phyloP scores from a whole-genome alignment of 2,888 invertebrate genomes.

The Drosophila emarginata region DNA sequence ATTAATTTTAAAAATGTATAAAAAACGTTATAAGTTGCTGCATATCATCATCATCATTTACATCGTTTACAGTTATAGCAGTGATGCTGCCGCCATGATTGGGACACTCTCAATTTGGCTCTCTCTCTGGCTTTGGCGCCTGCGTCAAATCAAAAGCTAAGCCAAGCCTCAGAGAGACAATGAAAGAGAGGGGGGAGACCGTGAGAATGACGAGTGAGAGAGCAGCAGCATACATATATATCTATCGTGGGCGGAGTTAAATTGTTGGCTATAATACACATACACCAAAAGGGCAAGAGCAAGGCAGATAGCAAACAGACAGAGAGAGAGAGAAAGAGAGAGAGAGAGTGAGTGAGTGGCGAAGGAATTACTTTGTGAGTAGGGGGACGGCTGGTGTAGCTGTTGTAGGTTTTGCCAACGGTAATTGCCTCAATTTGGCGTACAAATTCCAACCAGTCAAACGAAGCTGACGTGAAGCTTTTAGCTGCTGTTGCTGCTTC shows the following conservation, averaged over 20 bases:
- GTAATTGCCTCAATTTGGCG: conserved; percentile 76
- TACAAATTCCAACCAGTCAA: conserved; percentile 49
- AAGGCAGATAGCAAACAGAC: conserved; percentile 2
- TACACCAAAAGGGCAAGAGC: background rate
- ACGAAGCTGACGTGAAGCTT: conserved; percentile 9
- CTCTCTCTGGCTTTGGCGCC: conserved; percentile 39
- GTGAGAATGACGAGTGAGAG: conserved; percentile 46
- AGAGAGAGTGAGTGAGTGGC: conserved; percentile 36
- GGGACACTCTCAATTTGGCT: conserved; percentile 20
- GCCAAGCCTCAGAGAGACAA: conserved; percentile 21
- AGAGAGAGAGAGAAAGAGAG: conserved; percentile 23
- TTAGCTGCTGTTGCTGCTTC: conserved; percentile 34
- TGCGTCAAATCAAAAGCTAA: conserved; percentile 42
- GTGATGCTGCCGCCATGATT: conserved; percentile 20
- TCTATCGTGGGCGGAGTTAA: conserved; percentile 17
- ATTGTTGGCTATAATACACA: background rate
- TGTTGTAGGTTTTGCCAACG: conserved; percentile 19
- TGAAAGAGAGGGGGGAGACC: conserved; percentile 16
- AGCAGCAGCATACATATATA: conserved; percentile 29
- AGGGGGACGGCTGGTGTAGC: conserved; percentile 28
- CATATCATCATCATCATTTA: conserved; percentile 40
- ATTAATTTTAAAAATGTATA: conserved; percentile 69
- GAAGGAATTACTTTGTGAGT: conserved; percentile 32
- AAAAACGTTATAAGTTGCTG: conserved; percentile 56
- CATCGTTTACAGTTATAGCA: conserved; percentile 6